Base-by-base conservation (phyloP, 2,113 vertebrate genomes). In the cattle (Bos taurus) region DNA sequence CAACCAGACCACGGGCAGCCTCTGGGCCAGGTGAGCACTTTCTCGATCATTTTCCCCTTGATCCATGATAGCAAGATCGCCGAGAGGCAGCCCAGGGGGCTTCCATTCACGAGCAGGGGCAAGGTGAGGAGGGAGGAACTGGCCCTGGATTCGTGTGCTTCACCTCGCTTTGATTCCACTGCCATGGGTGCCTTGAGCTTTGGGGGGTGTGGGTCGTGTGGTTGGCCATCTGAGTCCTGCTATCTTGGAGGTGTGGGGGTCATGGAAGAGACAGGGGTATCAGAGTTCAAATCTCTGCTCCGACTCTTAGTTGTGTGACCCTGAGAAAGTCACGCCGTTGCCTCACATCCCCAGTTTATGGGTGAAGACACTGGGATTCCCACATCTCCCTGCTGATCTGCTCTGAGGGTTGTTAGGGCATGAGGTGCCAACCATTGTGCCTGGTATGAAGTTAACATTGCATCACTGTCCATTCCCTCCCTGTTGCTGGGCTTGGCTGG, bases 61-160 rank as follows among this genome's bases (percentile, higher is more conserved):
- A 60, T 59, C 56, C 6, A 1, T 0, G 14, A 1, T n/a, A 15
- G 12, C 26, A n/a, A 9, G 21, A 15, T 6, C 6, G 52, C 3
- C 0, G 21, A 26, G 19, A 52, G 62, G 15, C n/a, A 7, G 94
- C 54, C 46, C 43, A 7, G 23, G 88, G 40, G 12, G 48, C 52
- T 85, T 60, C 71, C 5, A 14, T 56, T 19, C n/a, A 40, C 6
- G 23, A 54, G 36, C 33, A 1, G 64, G 14, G 59, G 56, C 46
- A 15, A n/a, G 48, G 5, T 15, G 36, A 86, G 81, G 95, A 97
- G 97, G 95, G 77, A 94, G 96, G 96, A 74, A 95, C 87, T 46
- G 94, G 57, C 16, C 80, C 33, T 90, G 98, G 97, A 98, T 96
- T 98, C 94, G 40, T 95, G 97, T 95, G 93, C 96, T 97, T 96